Evolutionary conservation across 1,140 invertebrate species (phyloP).

Genomic region (Triops longicaudatus): DNA sequence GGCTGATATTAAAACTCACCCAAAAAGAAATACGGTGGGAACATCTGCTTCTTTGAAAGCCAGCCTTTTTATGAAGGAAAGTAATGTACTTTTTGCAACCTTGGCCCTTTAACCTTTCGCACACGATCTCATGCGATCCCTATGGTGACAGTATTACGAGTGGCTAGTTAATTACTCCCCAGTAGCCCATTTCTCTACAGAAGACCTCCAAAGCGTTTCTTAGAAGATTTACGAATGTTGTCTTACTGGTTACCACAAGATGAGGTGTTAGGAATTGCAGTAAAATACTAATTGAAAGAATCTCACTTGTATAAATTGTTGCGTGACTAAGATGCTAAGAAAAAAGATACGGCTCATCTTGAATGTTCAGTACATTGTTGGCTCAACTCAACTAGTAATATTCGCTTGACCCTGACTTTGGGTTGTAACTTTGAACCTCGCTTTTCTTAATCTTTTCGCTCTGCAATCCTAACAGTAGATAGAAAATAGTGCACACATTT

Average conservation of each 20-base stretch:
- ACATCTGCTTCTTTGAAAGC: constrained; percentile 4
- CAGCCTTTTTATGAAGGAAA: neutral
- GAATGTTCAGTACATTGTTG: neutral
- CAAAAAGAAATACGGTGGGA: neutral
- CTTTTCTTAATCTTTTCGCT: too few species aligned
- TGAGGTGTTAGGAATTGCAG: too few species aligned
- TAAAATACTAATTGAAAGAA: too few species aligned
- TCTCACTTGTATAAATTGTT: too few species aligned
- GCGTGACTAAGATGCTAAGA: neutral
- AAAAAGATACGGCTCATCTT: neutral
- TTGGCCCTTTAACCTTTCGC: constrained; percentile 14
- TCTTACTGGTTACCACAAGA: too few species aligned
- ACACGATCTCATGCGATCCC: neutral
- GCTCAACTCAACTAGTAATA: neutral
- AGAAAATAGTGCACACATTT: too few species aligned
- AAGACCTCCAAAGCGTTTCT: neutral
- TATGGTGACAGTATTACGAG: neutral
- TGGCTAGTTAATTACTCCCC: neutral
- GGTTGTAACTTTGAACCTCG: too few species aligned
- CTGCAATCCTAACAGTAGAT: too few species aligned
- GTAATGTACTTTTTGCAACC: neutral
- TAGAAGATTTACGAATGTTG: too few species aligned
- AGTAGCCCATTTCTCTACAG: neutral
- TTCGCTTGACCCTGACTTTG: too few species aligned
- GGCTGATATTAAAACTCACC: too few species aligned